These are phyloP conservation scores for Drosophila insularis DNA, from an alignment of 1,140 invertebrate genomes.

Conservation along the genomic window DNA sequence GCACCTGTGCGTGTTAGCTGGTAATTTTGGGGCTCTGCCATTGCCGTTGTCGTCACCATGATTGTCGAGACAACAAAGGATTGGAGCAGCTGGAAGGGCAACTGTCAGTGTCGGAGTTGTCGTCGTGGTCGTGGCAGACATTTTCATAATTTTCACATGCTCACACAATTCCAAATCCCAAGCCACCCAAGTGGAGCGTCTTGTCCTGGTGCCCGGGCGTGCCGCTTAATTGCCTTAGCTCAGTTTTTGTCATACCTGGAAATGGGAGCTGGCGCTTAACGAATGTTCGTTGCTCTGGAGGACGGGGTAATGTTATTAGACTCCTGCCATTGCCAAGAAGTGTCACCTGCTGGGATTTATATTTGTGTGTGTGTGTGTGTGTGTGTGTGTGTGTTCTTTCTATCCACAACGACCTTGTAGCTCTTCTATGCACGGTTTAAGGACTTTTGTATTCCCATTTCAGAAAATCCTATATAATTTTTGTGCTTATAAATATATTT, in stretches of 20 bases:
- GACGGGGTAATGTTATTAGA: constrained; percentile 46
- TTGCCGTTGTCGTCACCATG: constrained; percentile 6
- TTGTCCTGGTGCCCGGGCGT: constrained; percentile 29
- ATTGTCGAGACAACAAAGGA: constrained; percentile 70
- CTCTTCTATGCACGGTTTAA: not conserved
- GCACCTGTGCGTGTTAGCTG: constrained; percentile 61
- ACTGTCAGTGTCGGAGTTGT: constrained; percentile 47
- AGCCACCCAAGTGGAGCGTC: not conserved
- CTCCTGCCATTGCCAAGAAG: constrained; percentile 30
- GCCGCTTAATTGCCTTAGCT: constrained; percentile 60
- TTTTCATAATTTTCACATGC: constrained; percentile 78
- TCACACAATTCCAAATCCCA: constrained; percentile 30
- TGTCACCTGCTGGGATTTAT: constrained; percentile 60
- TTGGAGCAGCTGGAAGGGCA: constrained; percentile 34
- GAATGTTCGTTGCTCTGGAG: not conserved
- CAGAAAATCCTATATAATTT: not conserved
- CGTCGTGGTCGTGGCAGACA: constrained; percentile 42
- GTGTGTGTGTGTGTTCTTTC: not conserved
- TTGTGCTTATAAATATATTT: not conserved
- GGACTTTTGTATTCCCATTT: not conserved
- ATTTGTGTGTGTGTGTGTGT: constrained; percentile 19
- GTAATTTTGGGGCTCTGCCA: constrained; percentile 42
- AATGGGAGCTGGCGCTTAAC: not conserved
- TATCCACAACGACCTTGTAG: constrained; percentile 38
- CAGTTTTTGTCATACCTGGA: not conserved